Evolutionary conservation across 1,140 invertebrate genomes (phyloP).

Genomic region (Bombus picipes): DNA sequence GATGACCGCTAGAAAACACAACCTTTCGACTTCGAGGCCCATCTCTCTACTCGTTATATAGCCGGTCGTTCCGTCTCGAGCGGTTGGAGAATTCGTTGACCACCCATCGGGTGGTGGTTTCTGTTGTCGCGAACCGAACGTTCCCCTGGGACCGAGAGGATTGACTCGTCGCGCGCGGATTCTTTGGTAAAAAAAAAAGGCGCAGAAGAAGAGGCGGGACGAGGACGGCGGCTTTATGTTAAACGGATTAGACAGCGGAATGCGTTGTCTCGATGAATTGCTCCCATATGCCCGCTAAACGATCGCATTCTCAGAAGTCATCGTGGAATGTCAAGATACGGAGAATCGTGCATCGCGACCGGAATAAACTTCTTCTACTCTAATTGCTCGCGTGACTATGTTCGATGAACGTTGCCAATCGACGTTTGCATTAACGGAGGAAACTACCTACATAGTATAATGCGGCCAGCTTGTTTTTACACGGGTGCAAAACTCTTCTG

Average conservation of each 20-base stretch:
- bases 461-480: background rate
- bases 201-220: constrained; percentile 5
- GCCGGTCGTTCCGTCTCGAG: constrained; percentile 3
- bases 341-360: constrained; percentile 26
- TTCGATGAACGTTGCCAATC: background rate
- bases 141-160: constrained; percentile 55
- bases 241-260: constrained; percentile 82
- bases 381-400: constrained; percentile 45
- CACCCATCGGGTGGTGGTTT: constrained; percentile 60
- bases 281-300: constrained; percentile 43
- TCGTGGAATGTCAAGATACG: constrained; percentile 44
- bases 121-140: constrained; percentile 48
- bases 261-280: constrained; percentile 77
- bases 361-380: constrained; percentile 23
- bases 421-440: background rate
- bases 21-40: constrained; percentile 2
- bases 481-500: background rate
- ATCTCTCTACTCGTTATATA: constrained; percentile 17
- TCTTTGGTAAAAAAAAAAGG: constrained; percentile 17
- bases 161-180: constrained; percentile 68
- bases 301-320: constrained; percentile 38
- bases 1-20: constrained; percentile 17
- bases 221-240: constrained; percentile 72
- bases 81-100: constrained; percentile 59
- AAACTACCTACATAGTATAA: background rate